A percentile compares a stretch with the other conserved stretches of the same genome.
Conservation (phyloP, 1,140 invertebrate species). For the Caenorhabditis remanei region DNA sequence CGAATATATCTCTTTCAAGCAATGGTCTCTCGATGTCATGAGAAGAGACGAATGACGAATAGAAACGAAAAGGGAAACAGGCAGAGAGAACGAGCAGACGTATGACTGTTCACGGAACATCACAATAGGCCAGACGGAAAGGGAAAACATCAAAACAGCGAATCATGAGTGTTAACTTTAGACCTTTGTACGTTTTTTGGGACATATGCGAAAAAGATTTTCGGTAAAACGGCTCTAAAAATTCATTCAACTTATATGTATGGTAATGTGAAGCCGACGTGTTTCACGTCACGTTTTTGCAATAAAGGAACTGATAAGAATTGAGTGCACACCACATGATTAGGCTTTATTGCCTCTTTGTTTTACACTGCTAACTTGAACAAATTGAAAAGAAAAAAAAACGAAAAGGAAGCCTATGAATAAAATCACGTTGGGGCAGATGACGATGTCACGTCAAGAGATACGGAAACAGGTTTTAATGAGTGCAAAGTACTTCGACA, state of each 20-base stretch:
- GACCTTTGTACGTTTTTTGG: neutral
- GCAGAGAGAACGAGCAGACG: constrained; percentile 41
- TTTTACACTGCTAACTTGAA: constrained; percentile 5
- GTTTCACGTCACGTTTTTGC: neutral
- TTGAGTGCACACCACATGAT: constrained; percentile 40
- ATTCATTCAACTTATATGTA: neutral
- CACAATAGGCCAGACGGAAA: constrained; percentile 27
- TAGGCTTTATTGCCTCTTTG: constrained; percentile 15
- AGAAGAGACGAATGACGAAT: constrained; percentile 33
- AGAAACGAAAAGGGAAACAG: constrained; percentile 20
- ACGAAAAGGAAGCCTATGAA: neutral
- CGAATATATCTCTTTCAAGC: constrained; percentile 1
- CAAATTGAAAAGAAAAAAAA: neutral
- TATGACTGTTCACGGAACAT: constrained; percentile 49
- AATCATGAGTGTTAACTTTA: neutral
- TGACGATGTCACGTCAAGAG: neutral
- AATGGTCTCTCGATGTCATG: constrained; percentile 26
- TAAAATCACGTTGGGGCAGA: constrained; percentile 23
- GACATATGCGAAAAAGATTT: no score
- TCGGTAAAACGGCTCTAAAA: neutral
- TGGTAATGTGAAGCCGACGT: neutral
- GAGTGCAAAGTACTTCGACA: constrained; percentile 22
- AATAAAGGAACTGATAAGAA: constrained; percentile 21
- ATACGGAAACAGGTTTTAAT: constrained; percentile 21
- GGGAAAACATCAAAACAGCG: constrained; percentile 19